Evolutionary conservation across 2,113 vertebrate species (phyloP), one percentile per base, ranked within the genome.

Genomic region (Morphnarchus princeps): DNA sequence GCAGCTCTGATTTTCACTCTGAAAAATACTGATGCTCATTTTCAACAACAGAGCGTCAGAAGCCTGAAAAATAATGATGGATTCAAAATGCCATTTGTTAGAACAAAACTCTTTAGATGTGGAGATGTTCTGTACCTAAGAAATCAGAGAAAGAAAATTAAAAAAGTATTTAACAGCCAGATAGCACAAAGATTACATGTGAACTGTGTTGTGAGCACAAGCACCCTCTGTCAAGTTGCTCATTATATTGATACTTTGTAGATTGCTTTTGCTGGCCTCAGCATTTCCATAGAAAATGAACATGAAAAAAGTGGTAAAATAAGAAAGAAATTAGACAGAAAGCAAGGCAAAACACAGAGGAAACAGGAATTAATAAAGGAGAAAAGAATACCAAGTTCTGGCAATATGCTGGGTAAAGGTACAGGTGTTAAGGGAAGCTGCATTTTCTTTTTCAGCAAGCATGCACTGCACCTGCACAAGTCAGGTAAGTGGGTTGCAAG

Each of bases 71-170:
- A 91, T 40, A 96, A 91, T 17, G 78, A 82, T 79, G 90, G 52
- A 79, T 94, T 96, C 81, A 95, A 94, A 93, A 82, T n/a, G 81
- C 45, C 89, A 76, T 87, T 96, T 94, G 71, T 95, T 95, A 96
- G 57, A 95, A 91, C 69, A 91, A 81, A 89, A 87, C 45, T 87
- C 72, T 82, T 91, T 74, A 71, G 65, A 31, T 65, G 65, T 52
- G 40, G 61, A 91, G 87, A 79, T 80, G 47, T 82, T 82, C 91
- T 85, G 78, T 61, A 96, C 92, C 89, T 95, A 62, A 96, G 89
- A 85, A 94, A 95, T 76, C 43, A 93, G 79, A 96, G 73, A 93
- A 88, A 94, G 32, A 93, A 93, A 89, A 87, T 84, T 52, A 4
- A 59, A 81, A 67, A 81, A 18, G 38, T 38, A 47, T 40, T 91